Conservation (phyloP, 2,888 invertebrate genomes). For the Mythimna pallens region DNA sequence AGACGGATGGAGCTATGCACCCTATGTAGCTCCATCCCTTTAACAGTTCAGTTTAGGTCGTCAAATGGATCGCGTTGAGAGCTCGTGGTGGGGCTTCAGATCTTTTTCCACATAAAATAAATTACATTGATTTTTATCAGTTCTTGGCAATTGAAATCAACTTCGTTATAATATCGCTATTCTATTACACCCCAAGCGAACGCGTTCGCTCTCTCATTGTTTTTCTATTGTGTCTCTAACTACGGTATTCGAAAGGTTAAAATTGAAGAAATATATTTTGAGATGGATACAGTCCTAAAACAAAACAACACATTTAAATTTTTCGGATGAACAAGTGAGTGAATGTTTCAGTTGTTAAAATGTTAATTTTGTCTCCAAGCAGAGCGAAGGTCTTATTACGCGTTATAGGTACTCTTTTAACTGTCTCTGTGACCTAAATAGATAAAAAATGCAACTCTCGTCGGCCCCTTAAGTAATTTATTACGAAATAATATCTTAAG, state of each 20-base stretch:
- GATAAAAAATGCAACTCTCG: background rate
- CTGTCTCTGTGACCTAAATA: conserved; percentile 4
- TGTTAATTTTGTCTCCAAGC: conserved; percentile 43
- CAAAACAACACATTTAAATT: conserved; percentile 38
- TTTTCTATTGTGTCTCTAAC: no score
- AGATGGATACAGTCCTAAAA: conserved; percentile 3
- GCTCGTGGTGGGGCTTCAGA: background rate
- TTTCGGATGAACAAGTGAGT: conserved; percentile 31
- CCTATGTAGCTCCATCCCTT: no score
- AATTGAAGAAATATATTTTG: background rate
- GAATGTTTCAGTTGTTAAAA: conserved; percentile 43
- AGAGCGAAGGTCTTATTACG: background rate
- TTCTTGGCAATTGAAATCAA: conserved; percentile 5
- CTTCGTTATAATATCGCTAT: background rate
- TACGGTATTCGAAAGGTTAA: no score
- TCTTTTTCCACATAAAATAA: background rate
- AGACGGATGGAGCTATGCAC: no score
- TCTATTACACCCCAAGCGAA: background rate
- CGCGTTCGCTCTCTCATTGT: no score
- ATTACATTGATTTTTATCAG: conserved; percentile 7
- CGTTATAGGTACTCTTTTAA: conserved; percentile 5
- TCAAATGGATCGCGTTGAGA: no score
- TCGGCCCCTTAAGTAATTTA: background rate
- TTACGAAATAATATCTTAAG: background rate
- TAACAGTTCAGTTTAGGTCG: no score